These are phyloP conservation scores for Microcaecilia unicolor DNA, from an alignment of 2,797 vertebrate genomes.

Conservation along the genomic window DNA sequence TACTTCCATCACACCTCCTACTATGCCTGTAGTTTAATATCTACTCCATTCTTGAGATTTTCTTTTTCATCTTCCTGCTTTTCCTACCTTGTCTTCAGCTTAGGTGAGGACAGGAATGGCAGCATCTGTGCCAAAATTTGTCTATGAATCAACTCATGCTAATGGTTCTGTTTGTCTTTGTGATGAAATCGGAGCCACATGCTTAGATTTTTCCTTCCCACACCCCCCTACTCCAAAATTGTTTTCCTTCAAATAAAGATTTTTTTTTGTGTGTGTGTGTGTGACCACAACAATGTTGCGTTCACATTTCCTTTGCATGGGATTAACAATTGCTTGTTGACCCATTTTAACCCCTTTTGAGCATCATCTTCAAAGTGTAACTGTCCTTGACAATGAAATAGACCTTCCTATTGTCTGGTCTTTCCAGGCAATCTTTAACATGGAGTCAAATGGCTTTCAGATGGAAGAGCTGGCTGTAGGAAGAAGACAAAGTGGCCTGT, in stretches of 20 bases:
- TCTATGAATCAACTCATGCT: neutral
- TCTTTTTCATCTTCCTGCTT: neutral
- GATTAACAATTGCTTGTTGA: slow-evolving; percentile 64
- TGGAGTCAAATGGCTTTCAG: slow-evolving; percentile 68
- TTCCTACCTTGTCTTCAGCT: neutral
- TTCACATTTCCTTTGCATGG: slow-evolving; percentile 56
- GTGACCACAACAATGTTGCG: slow-evolving; percentile 54
- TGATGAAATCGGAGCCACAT: slow-evolving; percentile 32
- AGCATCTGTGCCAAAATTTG: neutral
- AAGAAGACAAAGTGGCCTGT: slow-evolving; percentile 64
- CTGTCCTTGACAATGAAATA: slow-evolving; percentile 85
- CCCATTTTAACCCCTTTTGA: slow-evolving; percentile 79
- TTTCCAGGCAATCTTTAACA: slow-evolving; percentile 64
- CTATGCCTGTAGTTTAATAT: too few species aligned
- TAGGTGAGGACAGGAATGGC: neutral
- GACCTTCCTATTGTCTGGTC: slow-evolving; percentile 68
- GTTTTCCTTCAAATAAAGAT: slow-evolving; percentile 42
- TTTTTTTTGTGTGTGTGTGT: slow-evolving; percentile 38
- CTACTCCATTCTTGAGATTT: too few species aligned
- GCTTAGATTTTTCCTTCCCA: slow-evolving; percentile 15
- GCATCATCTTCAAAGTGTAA: slow-evolving; percentile 78
- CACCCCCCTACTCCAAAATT: slow-evolving; percentile 39
- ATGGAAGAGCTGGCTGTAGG: slow-evolving; percentile 59
- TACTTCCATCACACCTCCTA: too few species aligned
- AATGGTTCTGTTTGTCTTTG: slow-evolving; percentile 2